These are phyloP conservation scores for Cyanoramphus novaezelandiae DNA, from an alignment of 2,113 vertebrate genomes.

Conservation along the genomic window DNA sequence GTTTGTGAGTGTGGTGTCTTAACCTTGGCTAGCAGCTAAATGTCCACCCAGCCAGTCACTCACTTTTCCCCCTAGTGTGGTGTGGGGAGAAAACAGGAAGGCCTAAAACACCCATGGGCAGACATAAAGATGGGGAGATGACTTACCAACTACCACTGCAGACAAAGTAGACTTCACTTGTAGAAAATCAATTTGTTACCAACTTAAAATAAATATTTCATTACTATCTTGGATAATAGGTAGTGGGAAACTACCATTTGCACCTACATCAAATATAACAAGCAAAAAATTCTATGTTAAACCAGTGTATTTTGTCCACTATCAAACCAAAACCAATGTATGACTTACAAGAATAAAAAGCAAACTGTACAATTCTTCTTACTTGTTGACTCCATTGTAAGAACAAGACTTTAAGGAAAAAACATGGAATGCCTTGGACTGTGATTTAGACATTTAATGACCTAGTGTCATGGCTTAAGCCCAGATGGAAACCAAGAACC, in stretches of 20 bases:
- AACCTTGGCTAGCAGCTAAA: neutral
- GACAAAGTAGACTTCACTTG: neutral
- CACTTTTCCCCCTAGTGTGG: neutral
- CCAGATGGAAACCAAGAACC: neutral
- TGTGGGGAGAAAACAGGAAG: neutral
- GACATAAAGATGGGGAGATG: neutral
- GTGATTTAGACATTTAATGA: neutral
- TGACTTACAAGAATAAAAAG: neutral
- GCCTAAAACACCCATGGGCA: neutral
- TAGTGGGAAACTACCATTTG: neutral
- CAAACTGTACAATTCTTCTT: neutral
- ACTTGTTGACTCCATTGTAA: neutral
- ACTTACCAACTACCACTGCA: neutral
- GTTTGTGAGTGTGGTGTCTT: neutral
- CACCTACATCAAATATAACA: neutral
- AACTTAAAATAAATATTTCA: neutral
- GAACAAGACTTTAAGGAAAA: neutral
- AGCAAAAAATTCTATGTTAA: neutral
- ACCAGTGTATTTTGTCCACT: neutral
- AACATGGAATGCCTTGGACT: neutral
- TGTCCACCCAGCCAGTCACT: neutral
- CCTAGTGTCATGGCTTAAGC: neutral
- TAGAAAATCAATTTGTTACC: neutral
- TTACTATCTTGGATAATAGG: neutral
- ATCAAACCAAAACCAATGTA: neutral